Percentiles rank a stretch among this genome's conserved stretches.
phyloP scores from a whole-genome alignment of 2,797 vertebrate genomes.

The Psittacula echo region DNA sequence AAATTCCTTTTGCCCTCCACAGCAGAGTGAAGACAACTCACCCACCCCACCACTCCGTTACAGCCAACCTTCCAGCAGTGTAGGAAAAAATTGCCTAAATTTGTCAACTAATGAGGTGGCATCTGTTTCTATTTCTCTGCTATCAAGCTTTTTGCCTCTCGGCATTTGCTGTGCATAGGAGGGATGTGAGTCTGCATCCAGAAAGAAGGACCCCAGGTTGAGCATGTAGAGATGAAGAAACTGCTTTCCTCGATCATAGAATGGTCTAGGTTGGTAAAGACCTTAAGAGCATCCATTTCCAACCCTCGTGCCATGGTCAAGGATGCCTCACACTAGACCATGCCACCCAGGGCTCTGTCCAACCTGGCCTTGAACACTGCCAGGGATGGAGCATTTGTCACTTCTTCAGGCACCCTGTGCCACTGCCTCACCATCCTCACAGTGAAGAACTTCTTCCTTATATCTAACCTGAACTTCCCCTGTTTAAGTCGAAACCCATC shows the following conservation, averaged over 20 bases:
- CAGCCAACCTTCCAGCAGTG: neutral
- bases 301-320: neutral
- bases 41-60: neutral
- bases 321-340: neutral
- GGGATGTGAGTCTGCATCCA: neutral
- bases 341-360: neutral
- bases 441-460: neutral
- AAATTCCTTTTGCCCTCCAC: neutral
- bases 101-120: neutral
- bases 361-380: neutral
- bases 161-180: neutral
- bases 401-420: neutral
- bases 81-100: neutral
- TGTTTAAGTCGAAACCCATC: neutral
- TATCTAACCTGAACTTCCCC: neutral
- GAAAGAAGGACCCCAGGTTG: neutral
- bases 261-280: neutral
- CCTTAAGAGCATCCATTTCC: neutral
- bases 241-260: neutral
- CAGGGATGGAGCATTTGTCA: neutral
- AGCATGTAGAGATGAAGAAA: neutral
- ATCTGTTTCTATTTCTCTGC: neutral
- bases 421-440: neutral
- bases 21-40: neutral
- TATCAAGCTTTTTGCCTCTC: neutral